phyloP scores from a whole-genome alignment of 2,888 invertebrate species.

The Sinhomidia bicolor region DNA sequence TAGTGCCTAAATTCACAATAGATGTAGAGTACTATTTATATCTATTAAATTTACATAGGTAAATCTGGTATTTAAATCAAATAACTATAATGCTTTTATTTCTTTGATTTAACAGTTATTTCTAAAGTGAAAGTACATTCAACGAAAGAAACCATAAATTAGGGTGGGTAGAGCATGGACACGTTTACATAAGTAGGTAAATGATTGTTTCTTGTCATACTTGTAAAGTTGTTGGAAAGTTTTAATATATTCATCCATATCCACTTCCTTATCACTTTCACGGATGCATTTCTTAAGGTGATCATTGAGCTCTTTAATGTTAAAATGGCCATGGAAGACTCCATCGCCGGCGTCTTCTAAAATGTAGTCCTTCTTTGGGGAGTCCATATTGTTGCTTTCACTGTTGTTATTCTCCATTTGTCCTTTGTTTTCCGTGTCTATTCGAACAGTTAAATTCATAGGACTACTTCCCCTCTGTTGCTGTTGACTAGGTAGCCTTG shows the following conservation, averaged over 20 bases:
- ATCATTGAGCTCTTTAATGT: constrained; percentile 74
- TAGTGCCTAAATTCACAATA: too few relatives aligned
- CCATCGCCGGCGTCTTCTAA: constrained; percentile 14
- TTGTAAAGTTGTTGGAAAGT: constrained; percentile 92
- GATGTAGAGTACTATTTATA: too few relatives aligned
- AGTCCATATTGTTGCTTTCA: background rate
- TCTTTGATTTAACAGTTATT: too few relatives aligned
- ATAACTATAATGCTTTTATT: too few relatives aligned
- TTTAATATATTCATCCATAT: constrained; percentile 88
- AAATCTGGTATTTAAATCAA: too few relatives aligned
- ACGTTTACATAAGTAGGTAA: too few relatives aligned
- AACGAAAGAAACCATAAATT: too few relatives aligned
- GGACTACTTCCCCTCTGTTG: background rate
- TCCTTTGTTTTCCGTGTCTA: background rate
- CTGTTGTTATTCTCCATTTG: constrained; percentile 64
- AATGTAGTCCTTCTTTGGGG: background rate
- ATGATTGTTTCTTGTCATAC: constrained; percentile 84
- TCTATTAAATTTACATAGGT: too few relatives aligned
- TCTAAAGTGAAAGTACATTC: too few relatives aligned
- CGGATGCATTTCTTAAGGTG: constrained; percentile 76
- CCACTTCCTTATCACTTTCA: constrained; percentile 87
- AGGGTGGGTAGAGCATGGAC: too few relatives aligned
- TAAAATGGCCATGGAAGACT: constrained; percentile 71
- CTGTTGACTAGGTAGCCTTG: constrained; percentile 13
- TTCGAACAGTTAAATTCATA: too few relatives aligned